Conservation (phyloP, 2,888 invertebrate genomes). For the Torymus tubicola region DNA sequence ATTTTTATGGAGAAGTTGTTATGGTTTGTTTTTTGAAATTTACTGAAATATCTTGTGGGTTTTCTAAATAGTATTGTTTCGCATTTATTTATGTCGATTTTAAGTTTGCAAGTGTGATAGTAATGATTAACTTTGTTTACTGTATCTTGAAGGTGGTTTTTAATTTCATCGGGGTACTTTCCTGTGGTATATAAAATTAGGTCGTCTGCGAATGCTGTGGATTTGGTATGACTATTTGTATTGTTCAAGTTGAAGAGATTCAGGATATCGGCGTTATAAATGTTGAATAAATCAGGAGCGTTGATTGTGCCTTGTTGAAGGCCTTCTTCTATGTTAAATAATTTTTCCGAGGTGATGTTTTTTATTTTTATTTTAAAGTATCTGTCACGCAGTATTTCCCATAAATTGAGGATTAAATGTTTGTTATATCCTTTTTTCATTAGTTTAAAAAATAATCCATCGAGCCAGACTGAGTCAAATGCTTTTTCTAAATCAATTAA, state of each 20-base stretch:
- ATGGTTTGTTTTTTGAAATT: too few species aligned
- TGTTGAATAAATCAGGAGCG: slow-evolving; percentile 56
- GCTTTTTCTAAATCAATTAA: slow-evolving; percentile 34
- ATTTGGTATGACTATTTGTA: background rate
- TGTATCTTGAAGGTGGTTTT: too few species aligned
- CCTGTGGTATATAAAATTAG: background rate
- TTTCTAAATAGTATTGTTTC: too few species aligned
- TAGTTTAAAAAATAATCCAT: slow-evolving; percentile 19
- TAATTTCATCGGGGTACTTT: too few species aligned
- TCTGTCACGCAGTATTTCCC: background rate
- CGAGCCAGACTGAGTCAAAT: slow-evolving; percentile 22
- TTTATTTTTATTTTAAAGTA: background rate
- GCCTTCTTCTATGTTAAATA: slow-evolving; percentile 39
- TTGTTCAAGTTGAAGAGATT: slow-evolving; percentile 53
- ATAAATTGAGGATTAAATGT: background rate
- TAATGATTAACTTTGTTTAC: too few species aligned
- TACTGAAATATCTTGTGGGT: background rate
- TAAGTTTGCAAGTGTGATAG: too few species aligned
- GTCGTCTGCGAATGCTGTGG: background rate
- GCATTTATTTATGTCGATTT: too few species aligned
- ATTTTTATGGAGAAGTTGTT: too few species aligned
- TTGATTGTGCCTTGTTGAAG: slow-evolving; percentile 58
- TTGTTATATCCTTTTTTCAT: background rate
- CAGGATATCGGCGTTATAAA: slow-evolving; percentile 51
- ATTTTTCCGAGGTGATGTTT: background rate